phyloP scores from a whole-genome alignment of 1,140 invertebrate species.

The Antheraea pernyi region DNA sequence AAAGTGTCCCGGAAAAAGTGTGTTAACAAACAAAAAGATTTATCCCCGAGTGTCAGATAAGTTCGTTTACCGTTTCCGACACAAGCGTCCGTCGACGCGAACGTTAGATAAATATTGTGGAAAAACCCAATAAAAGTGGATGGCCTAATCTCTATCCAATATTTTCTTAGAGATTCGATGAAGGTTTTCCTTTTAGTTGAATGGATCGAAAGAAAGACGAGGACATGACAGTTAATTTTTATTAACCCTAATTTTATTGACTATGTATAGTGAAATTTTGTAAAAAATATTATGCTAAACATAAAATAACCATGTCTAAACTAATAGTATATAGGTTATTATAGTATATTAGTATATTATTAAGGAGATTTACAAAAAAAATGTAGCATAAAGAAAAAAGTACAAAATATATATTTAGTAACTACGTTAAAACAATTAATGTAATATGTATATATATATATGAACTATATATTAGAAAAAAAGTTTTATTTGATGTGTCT shows the following conservation, averaged over 20 bases:
- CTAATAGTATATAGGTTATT: too few species aligned
- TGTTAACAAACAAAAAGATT: conserved; percentile 77
- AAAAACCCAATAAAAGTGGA: conserved; percentile 74
- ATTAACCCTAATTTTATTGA: not conserved
- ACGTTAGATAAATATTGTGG: conserved; percentile 73
- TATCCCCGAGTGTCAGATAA: conserved; percentile 64
- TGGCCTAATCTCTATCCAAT: conserved; percentile 76
- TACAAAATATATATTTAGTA: too few species aligned
- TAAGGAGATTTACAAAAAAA: too few species aligned
- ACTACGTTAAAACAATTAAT: too few species aligned
- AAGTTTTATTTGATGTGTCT: too few species aligned
- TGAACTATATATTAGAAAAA: too few species aligned
- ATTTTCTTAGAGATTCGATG: conserved; percentile 73
- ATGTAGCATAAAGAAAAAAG: too few species aligned
- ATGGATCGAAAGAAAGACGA: conserved; percentile 8
- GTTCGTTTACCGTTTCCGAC: conserved; percentile 48
- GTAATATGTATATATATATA: too few species aligned
- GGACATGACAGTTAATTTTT: conserved; percentile 28
- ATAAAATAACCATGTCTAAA: too few species aligned
- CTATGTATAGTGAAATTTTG: too few species aligned
- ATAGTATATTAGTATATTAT: too few species aligned
- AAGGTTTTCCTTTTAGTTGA: conserved; percentile 56
- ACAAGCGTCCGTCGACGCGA: conserved; percentile 14
- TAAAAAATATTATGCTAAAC: too few species aligned
- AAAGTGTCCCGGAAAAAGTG: conserved; percentile 44